These are phyloP conservation scores for Spongilla lacustris DNA, from an alignment of 37 sponge, comb jelly and placozoan species.

Conservation along the genomic window DNA sequence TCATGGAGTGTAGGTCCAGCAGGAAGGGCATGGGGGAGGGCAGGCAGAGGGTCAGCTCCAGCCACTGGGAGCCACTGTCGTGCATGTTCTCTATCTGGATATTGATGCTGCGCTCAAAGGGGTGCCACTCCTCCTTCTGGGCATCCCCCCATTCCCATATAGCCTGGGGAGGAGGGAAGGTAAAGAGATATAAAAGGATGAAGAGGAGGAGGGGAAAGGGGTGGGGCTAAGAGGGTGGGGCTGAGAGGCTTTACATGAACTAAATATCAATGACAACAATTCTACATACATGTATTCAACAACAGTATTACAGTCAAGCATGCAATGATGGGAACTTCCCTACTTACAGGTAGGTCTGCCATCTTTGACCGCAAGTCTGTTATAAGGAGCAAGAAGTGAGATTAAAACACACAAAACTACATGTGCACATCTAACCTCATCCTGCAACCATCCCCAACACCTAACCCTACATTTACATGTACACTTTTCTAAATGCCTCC, in stretches of 20 bases:
- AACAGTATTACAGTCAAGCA: no score
- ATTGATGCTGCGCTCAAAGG: constrained; percentile 72
- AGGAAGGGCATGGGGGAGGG: constrained; percentile 81
- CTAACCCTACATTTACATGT: background rate
- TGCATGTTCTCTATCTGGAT: constrained; percentile 85
- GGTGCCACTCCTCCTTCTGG: constrained; percentile 67
- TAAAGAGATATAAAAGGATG: background rate
- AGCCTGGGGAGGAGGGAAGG: constrained; percentile 39
- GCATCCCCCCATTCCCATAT: constrained; percentile 84
- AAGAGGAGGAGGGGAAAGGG: constrained; percentile 4
- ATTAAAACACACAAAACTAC: background rate
- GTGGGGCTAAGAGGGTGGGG: background rate
- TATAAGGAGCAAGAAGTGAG: background rate
- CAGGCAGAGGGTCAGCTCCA: constrained; percentile 74
- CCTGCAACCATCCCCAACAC: no score
- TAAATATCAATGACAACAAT: background rate
- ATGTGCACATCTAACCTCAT: no score
- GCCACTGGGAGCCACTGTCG: constrained; percentile 78
- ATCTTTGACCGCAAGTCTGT: constrained; percentile 52
- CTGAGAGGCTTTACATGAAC: background rate
- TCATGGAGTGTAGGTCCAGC: constrained; percentile 80
- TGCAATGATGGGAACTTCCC: background rate
- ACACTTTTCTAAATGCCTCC: background rate
- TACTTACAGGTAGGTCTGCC: constrained; percentile 68
- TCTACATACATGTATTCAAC: background rate